phyloP scores from a whole-genome alignment of 2,113 vertebrate species.

The Pristiophorus japonicus region DNA sequence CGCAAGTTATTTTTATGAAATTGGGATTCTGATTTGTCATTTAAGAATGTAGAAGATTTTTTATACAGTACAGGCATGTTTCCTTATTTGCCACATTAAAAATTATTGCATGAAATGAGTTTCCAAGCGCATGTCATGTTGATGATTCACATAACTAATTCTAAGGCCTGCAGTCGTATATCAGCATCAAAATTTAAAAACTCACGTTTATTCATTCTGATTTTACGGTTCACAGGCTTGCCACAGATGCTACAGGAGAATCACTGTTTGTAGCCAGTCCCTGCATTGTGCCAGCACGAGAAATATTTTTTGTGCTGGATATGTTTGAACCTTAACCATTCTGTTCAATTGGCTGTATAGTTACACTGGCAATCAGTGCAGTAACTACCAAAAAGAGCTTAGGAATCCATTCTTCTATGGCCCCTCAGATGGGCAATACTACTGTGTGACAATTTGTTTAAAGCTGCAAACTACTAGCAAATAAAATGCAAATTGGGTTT shows the following conservation, averaged over 20 bases:
- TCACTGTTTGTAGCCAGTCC: not conserved
- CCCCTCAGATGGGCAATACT: too few species aligned
- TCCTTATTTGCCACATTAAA: not conserved
- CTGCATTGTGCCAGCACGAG: not conserved
- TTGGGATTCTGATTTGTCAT: not conserved
- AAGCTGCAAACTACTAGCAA: not conserved
- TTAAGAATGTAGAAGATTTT: slow-evolving; percentile 23
- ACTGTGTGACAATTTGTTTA: not conserved
- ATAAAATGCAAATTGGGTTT: not conserved
- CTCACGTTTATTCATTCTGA: not conserved
- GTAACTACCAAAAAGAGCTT: not conserved
- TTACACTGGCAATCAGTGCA: not conserved
- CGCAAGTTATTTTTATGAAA: slow-evolving; percentile 7
- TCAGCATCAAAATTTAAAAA: not conserved
- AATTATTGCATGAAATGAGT: not conserved
- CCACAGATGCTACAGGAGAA: not conserved
- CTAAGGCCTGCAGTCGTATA: not conserved
- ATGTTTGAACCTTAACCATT: not conserved
- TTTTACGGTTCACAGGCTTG: not conserved
- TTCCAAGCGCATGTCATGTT: not conserved
- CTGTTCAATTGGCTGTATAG: not conserved
- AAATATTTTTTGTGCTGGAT: not conserved
- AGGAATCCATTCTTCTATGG: not conserved
- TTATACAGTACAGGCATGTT: too few species aligned
- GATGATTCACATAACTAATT: not conserved